phyloP scores from a whole-genome alignment of 2,888 invertebrate genomes.

The Ennomos erosarius region DNA sequence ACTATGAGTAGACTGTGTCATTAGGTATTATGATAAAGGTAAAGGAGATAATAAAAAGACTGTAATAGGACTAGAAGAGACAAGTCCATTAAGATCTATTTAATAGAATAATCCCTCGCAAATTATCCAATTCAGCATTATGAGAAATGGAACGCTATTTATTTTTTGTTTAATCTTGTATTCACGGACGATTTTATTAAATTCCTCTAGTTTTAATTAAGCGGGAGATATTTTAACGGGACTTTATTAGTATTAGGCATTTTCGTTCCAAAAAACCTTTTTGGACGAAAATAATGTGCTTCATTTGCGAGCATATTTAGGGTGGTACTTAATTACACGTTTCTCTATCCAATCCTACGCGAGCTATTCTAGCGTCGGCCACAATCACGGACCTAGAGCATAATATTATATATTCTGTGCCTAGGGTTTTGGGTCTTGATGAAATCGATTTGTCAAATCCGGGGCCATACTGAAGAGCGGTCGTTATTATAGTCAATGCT shows the following conservation, averaged over 20 bases:
- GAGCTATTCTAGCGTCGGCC: too few species aligned
- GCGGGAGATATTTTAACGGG: constrained; percentile 19
- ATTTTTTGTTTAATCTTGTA: constrained; percentile 27
- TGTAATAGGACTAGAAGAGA: too few species aligned
- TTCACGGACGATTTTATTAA: constrained; percentile 28
- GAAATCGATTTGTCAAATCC: too few species aligned
- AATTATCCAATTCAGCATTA: constrained; percentile 17
- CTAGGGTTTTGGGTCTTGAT: too few species aligned
- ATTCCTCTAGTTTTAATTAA: constrained; percentile 35
- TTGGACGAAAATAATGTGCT: constrained; percentile 14
- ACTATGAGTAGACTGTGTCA: too few species aligned
- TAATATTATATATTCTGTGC: too few species aligned
- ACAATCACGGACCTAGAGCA: too few species aligned
- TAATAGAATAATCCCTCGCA: background rate
- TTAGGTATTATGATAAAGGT: too few species aligned
- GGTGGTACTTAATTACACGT: constrained; percentile 1
- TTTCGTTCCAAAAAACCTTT: constrained; percentile 18
- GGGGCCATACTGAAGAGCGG: too few species aligned
- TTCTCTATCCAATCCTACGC: background rate
- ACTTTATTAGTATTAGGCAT: constrained; percentile 20
- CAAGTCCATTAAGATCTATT: too few species aligned
- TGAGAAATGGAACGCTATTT: constrained; percentile 22
- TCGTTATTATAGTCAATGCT: background rate
- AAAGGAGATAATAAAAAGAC: too few species aligned
- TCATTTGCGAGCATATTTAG: constrained; percentile 17